phyloP scores from a whole-genome alignment of 2,888 invertebrate species.

The Prosapia bicincta region DNA sequence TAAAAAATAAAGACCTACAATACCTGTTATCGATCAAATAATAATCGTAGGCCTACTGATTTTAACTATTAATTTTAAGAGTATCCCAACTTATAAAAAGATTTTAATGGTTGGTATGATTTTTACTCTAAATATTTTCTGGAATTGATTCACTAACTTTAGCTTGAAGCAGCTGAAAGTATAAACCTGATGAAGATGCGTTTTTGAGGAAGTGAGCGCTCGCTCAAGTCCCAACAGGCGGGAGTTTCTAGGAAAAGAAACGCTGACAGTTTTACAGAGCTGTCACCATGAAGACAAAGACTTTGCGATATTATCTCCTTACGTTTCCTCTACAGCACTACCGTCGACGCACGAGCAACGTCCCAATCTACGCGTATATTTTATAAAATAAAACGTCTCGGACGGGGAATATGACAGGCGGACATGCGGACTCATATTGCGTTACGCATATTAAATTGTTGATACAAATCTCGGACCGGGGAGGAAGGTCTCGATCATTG shows the following conservation, averaged over 20 bases:
- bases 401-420: neutral
- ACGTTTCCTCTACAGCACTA: neutral
- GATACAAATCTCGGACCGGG: neutral
- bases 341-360: neutral
- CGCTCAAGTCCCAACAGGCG: neutral
- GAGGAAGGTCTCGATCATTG: neutral
- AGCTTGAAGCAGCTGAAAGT: too few relatives aligned
- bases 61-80: too few relatives aligned
- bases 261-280: neutral
- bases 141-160: too few relatives aligned
- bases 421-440: neutral
- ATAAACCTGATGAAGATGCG: neutral
- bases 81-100: too few relatives aligned
- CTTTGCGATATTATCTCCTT: neutral
- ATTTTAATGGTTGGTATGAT: too few relatives aligned
- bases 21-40: too few relatives aligned
- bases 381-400: neutral
- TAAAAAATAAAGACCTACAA: too few relatives aligned
- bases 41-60: too few relatives aligned
- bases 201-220: neutral
- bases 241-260: neutral
- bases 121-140: too few relatives aligned
- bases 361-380: neutral
- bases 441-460: neutral
- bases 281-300: neutral